phyloP scores from a whole-genome alignment of 2,797 vertebrate genomes.

The Acanthurus tractus region DNA sequence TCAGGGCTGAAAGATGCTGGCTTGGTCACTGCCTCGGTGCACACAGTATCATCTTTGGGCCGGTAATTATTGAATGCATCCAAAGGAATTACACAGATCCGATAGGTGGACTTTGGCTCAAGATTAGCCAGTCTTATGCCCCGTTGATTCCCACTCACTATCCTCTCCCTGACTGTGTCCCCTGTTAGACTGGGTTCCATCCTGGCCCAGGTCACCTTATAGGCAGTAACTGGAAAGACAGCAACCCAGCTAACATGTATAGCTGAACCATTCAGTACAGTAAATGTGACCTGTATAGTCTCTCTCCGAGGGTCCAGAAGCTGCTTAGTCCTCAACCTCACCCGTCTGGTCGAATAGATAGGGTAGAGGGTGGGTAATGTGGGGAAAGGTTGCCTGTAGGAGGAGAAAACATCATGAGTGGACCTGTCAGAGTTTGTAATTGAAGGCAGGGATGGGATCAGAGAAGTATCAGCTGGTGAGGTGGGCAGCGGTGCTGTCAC shows the following conservation, averaged over 20 bases:
- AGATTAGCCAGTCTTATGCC: constrained; percentile 90
- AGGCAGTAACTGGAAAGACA: constrained; percentile 89
- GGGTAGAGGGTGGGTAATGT: constrained; percentile 70
- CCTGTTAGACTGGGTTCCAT: constrained; percentile 93
- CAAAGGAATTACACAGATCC: constrained; percentile 93
- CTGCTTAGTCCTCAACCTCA: constrained; percentile 80
- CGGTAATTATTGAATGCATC: constrained; percentile 92
- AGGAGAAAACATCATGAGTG: constrained; percentile 70
- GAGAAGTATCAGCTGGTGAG: constrained; percentile 5
- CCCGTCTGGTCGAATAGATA: constrained; percentile 79
- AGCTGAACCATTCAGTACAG: constrained; percentile 91
- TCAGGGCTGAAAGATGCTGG: constrained; percentile 81
- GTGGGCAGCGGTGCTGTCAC: constrained; percentile 72
- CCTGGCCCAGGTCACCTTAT: constrained; percentile 95
- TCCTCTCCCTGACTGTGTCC: constrained; percentile 91
- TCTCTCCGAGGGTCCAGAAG: constrained; percentile 76
- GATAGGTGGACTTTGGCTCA: constrained; percentile 92
- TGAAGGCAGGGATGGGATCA: constrained; percentile 59
- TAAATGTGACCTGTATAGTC: constrained; percentile 88
- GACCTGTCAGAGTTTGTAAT: constrained; percentile 59
- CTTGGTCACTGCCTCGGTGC: constrained; percentile 91
- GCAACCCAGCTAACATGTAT: constrained; percentile 93
- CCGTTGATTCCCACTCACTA: constrained; percentile 90
- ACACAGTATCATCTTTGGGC: constrained; percentile 90
- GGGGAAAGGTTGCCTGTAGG: constrained; percentile 67